These are phyloP conservation scores for Botia almorhae DNA, from an alignment of 2,797 vertebrate species.

Conservation along the genomic window DNA sequence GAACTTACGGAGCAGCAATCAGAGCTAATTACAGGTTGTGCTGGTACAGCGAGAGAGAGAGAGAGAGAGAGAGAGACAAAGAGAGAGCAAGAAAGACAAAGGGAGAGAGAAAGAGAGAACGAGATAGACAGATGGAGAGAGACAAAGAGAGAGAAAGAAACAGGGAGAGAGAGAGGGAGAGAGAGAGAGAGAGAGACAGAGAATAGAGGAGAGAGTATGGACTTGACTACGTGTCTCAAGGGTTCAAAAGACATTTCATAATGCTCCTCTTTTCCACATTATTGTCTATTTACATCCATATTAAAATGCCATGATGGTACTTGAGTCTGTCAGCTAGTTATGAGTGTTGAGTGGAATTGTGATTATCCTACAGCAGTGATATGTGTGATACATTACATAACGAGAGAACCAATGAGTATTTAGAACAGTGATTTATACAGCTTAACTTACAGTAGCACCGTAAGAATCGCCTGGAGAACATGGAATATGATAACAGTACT, in stretches of 20 bases:
- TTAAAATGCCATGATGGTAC: slow-evolving; percentile 45
- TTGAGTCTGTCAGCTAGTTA: slow-evolving; percentile 45
- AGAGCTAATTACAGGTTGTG: slow-evolving; percentile 72
- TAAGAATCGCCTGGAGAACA: not conserved
- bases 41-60: slow-evolving; percentile 43
- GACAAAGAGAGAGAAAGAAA: no score
- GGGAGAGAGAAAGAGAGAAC: not conserved
- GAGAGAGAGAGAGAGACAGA: no score
- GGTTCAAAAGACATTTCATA: slow-evolving; percentile 36
- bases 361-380: not conserved
- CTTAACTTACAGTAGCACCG: no score
- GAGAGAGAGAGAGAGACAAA: not conserved
- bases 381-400: not conserved
- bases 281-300: slow-evolving; percentile 44
- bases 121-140: no score
- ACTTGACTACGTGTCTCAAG: slow-evolving; percentile 51
- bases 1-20: slow-evolving; percentile 53
- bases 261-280: slow-evolving; percentile 47
- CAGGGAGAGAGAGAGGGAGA: no score
- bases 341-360: not conserved
- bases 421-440: no score
- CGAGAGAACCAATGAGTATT: no score
- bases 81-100: not conserved
- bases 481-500: not conserved
- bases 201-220: slow-evolving; percentile 26